A percentile compares a stretch with the other conserved stretches of the same genome.
Conservation (phyloP, 2,113 vertebrate genomes). For the Pollachius pollachius region DNA sequence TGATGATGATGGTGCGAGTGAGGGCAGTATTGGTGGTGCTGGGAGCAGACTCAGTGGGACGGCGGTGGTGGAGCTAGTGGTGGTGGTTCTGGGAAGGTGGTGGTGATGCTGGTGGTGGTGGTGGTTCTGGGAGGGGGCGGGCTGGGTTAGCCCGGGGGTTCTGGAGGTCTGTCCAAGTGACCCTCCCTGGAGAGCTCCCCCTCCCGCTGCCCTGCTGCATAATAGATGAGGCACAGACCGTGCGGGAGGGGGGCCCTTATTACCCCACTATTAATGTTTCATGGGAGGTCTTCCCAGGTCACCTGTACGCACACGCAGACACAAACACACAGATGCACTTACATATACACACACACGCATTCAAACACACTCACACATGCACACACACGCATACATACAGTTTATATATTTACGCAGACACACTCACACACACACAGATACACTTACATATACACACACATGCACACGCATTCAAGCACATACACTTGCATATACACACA, state of each 20-base stretch:
- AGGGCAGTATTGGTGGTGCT: slow-evolving; percentile 7
- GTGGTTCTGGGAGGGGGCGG: slow-evolving; percentile 11
- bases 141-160: slow-evolving; percentile 21
- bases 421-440: too few species aligned
- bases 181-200: slow-evolving; percentile 66
- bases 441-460: too few species aligned
- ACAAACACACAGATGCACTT: slow-evolving; percentile 25
- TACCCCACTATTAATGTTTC: slow-evolving; percentile 77
- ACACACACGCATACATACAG: too few species aligned
- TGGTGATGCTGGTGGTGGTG: slow-evolving; percentile 23
- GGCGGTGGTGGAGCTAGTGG: slow-evolving; percentile 8
- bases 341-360: too few species aligned
- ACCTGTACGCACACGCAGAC: slow-evolving; percentile 44
- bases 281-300: slow-evolving; percentile 76
- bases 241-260: slow-evolving; percentile 55
- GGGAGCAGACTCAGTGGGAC: slow-evolving; percentile 9
- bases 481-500: too few species aligned
- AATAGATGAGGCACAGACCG: slow-evolving; percentile 70
- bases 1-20: slow-evolving; percentile 12
- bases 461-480: too few species aligned
- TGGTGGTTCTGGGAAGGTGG: too few species aligned
- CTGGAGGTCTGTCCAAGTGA: slow-evolving; percentile 48
- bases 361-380: too few species aligned
- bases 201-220: slow-evolving; percentile 60
- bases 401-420: too few species aligned